phyloP scores from a whole-genome alignment of 2,113 vertebrate genomes.

The Taxidea taxus region DNA sequence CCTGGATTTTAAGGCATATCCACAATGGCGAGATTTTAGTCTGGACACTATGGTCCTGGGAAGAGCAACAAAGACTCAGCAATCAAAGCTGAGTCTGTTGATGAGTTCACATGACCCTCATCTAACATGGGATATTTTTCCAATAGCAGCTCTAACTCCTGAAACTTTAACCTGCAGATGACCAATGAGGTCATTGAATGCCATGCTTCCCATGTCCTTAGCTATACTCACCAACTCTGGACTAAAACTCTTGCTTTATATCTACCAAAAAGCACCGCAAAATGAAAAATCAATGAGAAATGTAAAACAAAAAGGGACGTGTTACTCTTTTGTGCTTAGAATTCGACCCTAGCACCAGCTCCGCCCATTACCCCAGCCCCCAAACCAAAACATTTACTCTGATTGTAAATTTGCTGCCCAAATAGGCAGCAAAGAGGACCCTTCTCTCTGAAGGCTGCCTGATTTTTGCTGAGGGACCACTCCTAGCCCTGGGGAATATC shows the following conservation, averaged over 20 bases:
- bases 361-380: conserved; percentile 62
- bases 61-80: not conserved
- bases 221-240: not conserved
- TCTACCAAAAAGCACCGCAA: not conserved
- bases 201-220: not conserved
- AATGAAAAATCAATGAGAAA: conserved; percentile 68
- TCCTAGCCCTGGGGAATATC: conserved; percentile 73
- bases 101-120: not conserved
- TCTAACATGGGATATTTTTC: not conserved
- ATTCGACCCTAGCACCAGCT: conserved; percentile 62
- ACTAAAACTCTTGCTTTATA: not conserved
- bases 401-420: conserved; percentile 63
- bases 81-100: not conserved
- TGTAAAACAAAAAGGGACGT: conserved; percentile 54
- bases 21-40: not conserved
- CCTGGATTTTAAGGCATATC: not conserved
- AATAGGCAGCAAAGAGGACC: conserved; percentile 35
- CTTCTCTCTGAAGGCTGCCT: conserved; percentile 64
- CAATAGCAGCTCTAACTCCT: not conserved
- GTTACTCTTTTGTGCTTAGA: not conserved
- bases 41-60: not conserved
- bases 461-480: conserved; percentile 69
- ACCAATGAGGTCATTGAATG: not conserved
- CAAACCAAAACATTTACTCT: conserved; percentile 65
- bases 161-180: not conserved